Base-by-base conservation (phyloP, 2,888 invertebrate genomes). In the Chromoteleia sp. region DNA sequence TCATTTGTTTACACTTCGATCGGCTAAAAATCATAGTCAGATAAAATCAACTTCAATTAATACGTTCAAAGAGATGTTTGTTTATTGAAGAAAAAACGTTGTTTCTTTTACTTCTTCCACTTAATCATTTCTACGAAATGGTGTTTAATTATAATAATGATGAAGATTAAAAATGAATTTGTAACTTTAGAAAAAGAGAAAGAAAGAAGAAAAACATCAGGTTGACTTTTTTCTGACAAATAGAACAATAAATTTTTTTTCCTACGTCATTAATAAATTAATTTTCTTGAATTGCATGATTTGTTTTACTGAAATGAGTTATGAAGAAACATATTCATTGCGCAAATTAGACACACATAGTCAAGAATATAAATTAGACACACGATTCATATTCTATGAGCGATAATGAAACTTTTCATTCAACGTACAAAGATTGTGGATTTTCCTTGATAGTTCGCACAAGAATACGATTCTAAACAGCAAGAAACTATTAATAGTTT, bases 1-100 rank as follows among this genome's bases (percentile, higher is more conserved):
- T 56, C 74, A 56, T 48, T 56, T 74, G 74, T 74, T 74, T 74
- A 63, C 19, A 30, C 10, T 63, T 29, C 25, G 15, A 41, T 41
- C 54, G 15, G 17, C 52, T 36, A 30, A 73, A 70, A 61, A 54
- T 14, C 4, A 14, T 5, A 39, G 10, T 25, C 36, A 8, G 50
- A 65, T 65, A 50, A 36, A 48, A 41, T 33, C 7, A 63, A 29
- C 48, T 43, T 39, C 6, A 8, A 5, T 33, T 10, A 1, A 1
- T 8, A 8, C 33, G 6, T 33, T 10, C 1, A 10, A 8, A 33
- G 1, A 33, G 33, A 33, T 10, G 25, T 33, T 33, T 8, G 33
- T 10, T 33, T 33, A 10, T 33, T 33, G 10, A 33, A 33, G 1
- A 33, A 33, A 33, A 25, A 25, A 25, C n/a, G n/a, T n/a, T n/a